Evolutionary conservation across 1,140 invertebrate species (phyloP).

Genomic region (Ooceraea biroi): DNA sequence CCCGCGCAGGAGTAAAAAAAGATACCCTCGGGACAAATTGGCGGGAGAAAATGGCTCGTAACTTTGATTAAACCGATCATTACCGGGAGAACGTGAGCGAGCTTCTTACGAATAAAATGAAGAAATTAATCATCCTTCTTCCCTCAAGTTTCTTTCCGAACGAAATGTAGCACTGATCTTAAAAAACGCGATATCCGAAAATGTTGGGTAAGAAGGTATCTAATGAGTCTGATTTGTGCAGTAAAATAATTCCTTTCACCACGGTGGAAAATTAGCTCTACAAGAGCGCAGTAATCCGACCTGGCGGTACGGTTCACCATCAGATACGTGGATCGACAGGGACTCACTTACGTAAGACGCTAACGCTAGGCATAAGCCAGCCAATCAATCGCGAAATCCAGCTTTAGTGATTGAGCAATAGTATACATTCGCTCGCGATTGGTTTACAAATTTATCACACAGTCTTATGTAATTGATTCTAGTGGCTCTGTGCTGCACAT

Average conservation of each 20-base stretch:
- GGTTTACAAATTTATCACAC: conserved; percentile 61
- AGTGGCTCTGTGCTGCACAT: conserved; percentile 47
- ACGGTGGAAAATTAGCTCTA: conserved; percentile 21
- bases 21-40: not conserved
- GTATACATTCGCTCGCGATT: conserved; percentile 67
- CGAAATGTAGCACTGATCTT: not conserved
- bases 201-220: not conserved
- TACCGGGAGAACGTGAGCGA: not conserved
- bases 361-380: conserved; percentile 71
- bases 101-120: not conserved
- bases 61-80: conserved; percentile 15
- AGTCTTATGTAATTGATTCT: conserved; percentile 71
- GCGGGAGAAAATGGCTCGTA: conserved; percentile 23
- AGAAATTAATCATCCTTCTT: not conserved
- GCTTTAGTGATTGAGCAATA: conserved; percentile 73
- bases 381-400: conserved; percentile 72
- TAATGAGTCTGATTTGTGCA: not conserved
- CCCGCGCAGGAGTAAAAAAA: not conserved
- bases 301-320: conserved; percentile 44
- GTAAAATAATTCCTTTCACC: too few relatives aligned
- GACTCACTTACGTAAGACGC: conserved; percentile 76
- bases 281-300: conserved; percentile 10
- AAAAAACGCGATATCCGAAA: not conserved
- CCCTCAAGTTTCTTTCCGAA: too few relatives aligned
- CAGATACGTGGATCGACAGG: conserved; percentile 71